Percentiles rank a stretch among this genome's conserved stretches.
Conservation (phyloP, 2,888 invertebrate genomes). For the Cheilosia pagana region DNA sequence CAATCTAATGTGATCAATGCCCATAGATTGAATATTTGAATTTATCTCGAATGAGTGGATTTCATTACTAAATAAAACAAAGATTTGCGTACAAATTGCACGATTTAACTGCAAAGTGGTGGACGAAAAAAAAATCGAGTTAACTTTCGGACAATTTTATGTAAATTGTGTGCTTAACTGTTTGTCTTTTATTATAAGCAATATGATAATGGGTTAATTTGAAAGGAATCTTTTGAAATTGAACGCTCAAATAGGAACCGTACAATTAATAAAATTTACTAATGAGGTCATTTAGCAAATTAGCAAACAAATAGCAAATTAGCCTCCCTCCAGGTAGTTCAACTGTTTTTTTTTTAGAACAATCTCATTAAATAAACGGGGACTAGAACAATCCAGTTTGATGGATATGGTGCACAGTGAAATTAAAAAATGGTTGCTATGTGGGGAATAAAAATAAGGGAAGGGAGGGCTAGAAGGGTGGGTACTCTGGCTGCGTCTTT, state of each 20-base stretch:
- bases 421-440: too few species aligned
- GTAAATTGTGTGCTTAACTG: constrained; percentile 25
- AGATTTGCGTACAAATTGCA: constrained; percentile 59
- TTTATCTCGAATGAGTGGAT: constrained; percentile 44
- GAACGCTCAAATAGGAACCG: neutral
- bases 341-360: neutral
- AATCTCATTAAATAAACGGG: too few species aligned
- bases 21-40: constrained; percentile 24
- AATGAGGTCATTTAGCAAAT: constrained; percentile 9
- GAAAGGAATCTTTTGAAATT: constrained; percentile 4
- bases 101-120: constrained; percentile 51
- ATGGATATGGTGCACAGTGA: too few species aligned
- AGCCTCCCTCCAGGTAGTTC: neutral
- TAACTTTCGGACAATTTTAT: constrained; percentile 23
- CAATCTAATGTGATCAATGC: constrained; percentile 43
- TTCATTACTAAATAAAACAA: constrained; percentile 51
- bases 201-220: constrained; percentile 39
- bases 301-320: constrained; percentile 6
- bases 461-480: too few species aligned
- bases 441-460: too few species aligned
- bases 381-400: too few species aligned
- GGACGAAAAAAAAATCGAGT: constrained; percentile 3
- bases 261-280: constrained; percentile 12
- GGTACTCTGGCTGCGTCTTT: too few species aligned
- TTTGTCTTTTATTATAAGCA: constrained; percentile 26